Conservation (phyloP, 2,113 vertebrate species). For the Camelus bactrianus region DNA sequence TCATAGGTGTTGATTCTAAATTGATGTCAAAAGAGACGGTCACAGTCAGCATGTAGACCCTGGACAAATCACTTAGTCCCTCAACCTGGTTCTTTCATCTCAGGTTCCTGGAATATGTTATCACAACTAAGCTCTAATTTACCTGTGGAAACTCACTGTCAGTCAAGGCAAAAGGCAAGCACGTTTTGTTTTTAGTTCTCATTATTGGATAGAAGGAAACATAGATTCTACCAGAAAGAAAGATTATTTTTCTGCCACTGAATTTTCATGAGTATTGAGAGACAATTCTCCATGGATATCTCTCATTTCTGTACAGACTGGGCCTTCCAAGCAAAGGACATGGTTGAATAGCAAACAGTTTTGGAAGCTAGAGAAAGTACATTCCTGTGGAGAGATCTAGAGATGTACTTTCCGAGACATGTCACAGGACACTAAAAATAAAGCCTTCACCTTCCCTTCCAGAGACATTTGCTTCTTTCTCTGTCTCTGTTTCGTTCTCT, state of each 20-base stretch:
- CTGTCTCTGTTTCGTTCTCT: not conserved
- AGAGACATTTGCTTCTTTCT: not conserved
- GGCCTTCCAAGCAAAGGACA: not conserved
- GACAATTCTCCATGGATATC: not conserved
- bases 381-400: not conserved
- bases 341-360: not conserved
- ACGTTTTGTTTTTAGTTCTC: not conserved
- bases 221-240: not conserved
- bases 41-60: not conserved
- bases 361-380: not conserved
- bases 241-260: conserved; percentile 18
- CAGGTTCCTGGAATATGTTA: not conserved
- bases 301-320: not conserved
- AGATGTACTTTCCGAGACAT: not conserved
- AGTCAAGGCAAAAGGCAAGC: not conserved
- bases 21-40: not conserved
- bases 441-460: not conserved
- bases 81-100: not conserved
- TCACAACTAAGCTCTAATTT: not conserved
- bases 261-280: not conserved
- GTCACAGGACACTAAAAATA: not conserved
- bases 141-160: not conserved
- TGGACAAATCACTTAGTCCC: not conserved
- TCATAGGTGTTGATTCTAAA: not conserved
- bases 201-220: not conserved